Percentiles rank a stretch among this genome's conserved stretches.
These are phyloP conservation scores for Allolobophora icterica DNA, from an alignment of 2,888 invertebrate genomes.

Conservation along the genomic window DNA sequence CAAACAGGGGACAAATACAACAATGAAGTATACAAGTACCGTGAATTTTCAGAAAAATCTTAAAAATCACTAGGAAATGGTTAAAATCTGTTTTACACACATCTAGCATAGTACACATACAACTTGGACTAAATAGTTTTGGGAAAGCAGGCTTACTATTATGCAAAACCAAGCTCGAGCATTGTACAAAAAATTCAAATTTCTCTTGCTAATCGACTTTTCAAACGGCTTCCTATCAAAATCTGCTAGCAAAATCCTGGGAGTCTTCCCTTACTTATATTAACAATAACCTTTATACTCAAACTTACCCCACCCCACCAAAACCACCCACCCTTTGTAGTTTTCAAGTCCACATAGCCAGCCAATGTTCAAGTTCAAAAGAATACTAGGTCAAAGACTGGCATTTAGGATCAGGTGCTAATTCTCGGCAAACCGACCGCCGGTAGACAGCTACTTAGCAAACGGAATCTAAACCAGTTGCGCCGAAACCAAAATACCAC, in stretches of 20 bases:
- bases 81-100: no score
- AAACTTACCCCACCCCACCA: neutral
- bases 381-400: neutral
- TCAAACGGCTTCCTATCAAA: neutral
- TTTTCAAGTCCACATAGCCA: neutral
- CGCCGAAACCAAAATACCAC: neutral
- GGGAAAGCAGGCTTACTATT: no score
- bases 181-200: neutral
- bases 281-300: neutral
- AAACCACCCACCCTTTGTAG: neutral
- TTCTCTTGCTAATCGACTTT: neutral
- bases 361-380: neutral
- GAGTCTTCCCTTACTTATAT: neutral
- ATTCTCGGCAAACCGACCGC: neutral
- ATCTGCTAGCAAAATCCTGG: neutral
- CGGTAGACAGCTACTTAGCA: neutral
- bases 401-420: neutral
- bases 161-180: neutral
- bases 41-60: no score
- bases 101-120: no score
- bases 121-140: no score
- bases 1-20: no score
- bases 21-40: no score
- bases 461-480: neutral
- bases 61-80: no score